These are phyloP conservation scores for Eleginops maclovinus DNA, from an alignment of 2,113 vertebrate species.

Conservation along the genomic window DNA sequence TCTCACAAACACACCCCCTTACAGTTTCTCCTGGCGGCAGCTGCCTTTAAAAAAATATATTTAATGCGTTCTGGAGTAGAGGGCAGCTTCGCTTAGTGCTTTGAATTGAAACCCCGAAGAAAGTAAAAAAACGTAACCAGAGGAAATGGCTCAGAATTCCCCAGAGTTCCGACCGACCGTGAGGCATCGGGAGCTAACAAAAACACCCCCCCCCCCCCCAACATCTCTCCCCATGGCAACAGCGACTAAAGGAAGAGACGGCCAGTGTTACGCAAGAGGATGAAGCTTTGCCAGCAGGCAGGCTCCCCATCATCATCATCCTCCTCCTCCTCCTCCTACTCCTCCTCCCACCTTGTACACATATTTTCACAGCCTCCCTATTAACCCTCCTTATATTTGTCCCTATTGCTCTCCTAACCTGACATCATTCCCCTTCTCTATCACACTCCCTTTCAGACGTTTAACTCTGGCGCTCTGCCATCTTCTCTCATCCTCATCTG, in stretches of 20 bases:
- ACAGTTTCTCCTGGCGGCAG: neutral
- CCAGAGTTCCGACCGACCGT: constrained; percentile 63
- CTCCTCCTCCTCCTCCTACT: constrained; percentile 35
- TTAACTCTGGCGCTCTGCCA: constrained; percentile 20
- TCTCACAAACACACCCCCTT: constrained; percentile 18
- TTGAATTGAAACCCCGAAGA: constrained; percentile 4
- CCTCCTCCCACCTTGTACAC: constrained; percentile 40
- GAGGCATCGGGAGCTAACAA: constrained; percentile 74
- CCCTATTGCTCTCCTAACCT: constrained; percentile 5
- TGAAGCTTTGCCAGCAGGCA: constrained; percentile 78
- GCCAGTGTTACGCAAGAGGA: constrained; percentile 87
- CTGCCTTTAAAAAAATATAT: neutral
- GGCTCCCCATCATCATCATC: constrained; percentile 36
- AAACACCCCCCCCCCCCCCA: constrained; percentile 78
- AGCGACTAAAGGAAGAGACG: constrained; percentile 84
- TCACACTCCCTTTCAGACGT: constrained; percentile 25
- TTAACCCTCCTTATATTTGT: constrained; percentile 69
- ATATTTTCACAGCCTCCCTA: constrained; percentile 66
- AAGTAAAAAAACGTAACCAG: constrained; percentile 33
- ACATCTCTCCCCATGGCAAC: constrained; percentile 93
- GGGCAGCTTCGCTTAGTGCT: neutral
- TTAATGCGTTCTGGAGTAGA: neutral
- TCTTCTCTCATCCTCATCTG: neutral
- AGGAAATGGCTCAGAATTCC: constrained; percentile 74
- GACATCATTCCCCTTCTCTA: constrained; percentile 19